Evolutionary conservation across 2,888 invertebrate species (phyloP), one percentile per base, ranked within the genome.

Genomic region (Onthophagus sagittarius): DNA sequence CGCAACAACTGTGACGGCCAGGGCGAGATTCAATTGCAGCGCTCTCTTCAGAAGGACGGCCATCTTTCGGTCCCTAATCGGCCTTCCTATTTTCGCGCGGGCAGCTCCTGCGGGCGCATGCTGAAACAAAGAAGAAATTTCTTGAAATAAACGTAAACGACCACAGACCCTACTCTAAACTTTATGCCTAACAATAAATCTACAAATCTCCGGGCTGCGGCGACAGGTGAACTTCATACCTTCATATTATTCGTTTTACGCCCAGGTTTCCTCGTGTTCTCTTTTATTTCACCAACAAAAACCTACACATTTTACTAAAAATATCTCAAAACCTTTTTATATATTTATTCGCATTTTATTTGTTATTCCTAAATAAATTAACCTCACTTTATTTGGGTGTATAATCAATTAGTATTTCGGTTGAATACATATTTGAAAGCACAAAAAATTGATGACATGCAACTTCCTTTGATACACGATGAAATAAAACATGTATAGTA

Each of bases 71-170:
- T 53, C 39, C 39, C 39, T 53, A 53, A 53, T 53, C 39, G 39
- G 39, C 39, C 39, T 11, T 53, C 39, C 39, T 53, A 53, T 53
- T 53, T 53, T 11, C 39, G 75, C 89, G 90, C 82, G 86, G 90
- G 67, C 88, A 93, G 70, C 87, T 93, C 62, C 94, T 93, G 83
- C 92, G 91, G 86, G 93, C 92, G 69, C 89, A 91, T 82, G 91
- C 91, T 71, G 92, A 93, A 86, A 91, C 91, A 74, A 91, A 90
- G 85, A 89, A 89, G 80, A 83, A 80, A 76, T 76, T 81, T 82
- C 82, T 76, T 76, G 80, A 79, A 77, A 80, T 78, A 81, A 80
- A 73, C 77, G 76, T 74, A 78, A 76, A 73, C 74, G 39, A 11
- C 39, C 9, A 11, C 11, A 7, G 39, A 53, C 39, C 39, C 39